A percentile compares a stretch with the other conserved stretches of the same genome.
Conservation (phyloP, 1,140 invertebrate species). For the Cataglyphis hispanica region DNA sequence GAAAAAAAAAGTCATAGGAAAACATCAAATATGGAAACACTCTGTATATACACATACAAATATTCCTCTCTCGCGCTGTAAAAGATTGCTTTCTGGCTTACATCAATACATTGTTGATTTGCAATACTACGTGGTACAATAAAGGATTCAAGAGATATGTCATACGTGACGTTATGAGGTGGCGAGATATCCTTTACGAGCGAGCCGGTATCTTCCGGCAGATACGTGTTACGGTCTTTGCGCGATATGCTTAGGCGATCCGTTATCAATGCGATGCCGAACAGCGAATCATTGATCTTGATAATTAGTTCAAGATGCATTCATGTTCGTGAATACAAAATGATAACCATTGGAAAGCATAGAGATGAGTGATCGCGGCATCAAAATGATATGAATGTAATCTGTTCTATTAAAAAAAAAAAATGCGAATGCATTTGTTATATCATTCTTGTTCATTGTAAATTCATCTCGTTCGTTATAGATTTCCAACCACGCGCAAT, state of each 20-base stretch:
- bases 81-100: not conserved
- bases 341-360: not conserved
- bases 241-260: conserved; percentile 20
- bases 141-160: conserved; percentile 18
- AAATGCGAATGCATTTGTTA: not conserved
- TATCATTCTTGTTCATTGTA: not conserved
- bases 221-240: conserved; percentile 1
- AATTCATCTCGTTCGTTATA: not conserved
- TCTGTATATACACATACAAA: too few relatives aligned
- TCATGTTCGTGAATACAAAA: not conserved
- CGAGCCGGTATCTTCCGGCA: not conserved
- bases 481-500: not conserved
- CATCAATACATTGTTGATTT: not conserved
- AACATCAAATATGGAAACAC: too few relatives aligned
- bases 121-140: not conserved
- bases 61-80: not conserved
- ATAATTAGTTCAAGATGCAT: conserved; percentile 51
- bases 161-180: conserved; percentile 38
- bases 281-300: conserved; percentile 48
- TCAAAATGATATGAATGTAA: not conserved
- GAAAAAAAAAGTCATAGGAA: too few relatives aligned
- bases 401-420: not conserved
- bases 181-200: conserved; percentile 40
- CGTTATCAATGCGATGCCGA: conserved; percentile 34
- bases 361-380: not conserved